Conservation (phyloP, 2,113 vertebrate species). For the Holacanthus passer region DNA sequence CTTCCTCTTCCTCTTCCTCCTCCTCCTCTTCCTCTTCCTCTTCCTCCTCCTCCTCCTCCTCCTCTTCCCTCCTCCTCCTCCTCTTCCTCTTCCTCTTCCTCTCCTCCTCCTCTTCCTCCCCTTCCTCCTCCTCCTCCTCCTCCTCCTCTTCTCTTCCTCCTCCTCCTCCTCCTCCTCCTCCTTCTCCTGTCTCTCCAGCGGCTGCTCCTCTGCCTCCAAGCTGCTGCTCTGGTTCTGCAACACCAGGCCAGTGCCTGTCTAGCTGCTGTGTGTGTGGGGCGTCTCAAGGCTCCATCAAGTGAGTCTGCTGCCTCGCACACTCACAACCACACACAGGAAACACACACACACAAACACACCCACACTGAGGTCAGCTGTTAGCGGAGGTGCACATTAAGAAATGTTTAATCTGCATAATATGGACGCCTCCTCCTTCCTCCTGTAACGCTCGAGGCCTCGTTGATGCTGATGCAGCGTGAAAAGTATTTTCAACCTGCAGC, state of each 20-base stretch:
- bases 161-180: conserved; percentile 46
- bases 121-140: conserved; percentile 11
- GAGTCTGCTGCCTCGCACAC: conserved; percentile 74
- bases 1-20: conserved; percentile 90
- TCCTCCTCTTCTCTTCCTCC: too few species aligned
- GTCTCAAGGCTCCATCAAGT: conserved; percentile 82
- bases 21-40: background rate
- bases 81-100: conserved; percentile 20
- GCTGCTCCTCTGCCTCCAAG: conserved; percentile 94
- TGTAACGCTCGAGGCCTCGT: background rate
- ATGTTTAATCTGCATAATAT: background rate
- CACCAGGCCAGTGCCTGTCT: conserved; percentile 94
- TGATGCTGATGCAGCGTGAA: background rate
- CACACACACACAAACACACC: background rate
- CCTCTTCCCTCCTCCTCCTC: background rate
- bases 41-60: conserved; percentile 20
- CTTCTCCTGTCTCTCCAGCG: conserved; percentile 84
- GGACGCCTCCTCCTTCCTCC: background rate
- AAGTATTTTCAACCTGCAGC: too few species aligned
- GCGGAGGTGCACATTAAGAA: background rate
- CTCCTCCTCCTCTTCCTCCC: background rate
- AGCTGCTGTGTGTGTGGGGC: conserved; percentile 80
- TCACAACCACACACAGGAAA: background rate
- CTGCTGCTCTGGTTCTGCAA: conserved; percentile 96
- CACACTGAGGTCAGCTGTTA: background rate